Evolutionary conservation across 2,113 vertebrate species (phyloP).

Genomic region (Hiodon alosoides): DNA sequence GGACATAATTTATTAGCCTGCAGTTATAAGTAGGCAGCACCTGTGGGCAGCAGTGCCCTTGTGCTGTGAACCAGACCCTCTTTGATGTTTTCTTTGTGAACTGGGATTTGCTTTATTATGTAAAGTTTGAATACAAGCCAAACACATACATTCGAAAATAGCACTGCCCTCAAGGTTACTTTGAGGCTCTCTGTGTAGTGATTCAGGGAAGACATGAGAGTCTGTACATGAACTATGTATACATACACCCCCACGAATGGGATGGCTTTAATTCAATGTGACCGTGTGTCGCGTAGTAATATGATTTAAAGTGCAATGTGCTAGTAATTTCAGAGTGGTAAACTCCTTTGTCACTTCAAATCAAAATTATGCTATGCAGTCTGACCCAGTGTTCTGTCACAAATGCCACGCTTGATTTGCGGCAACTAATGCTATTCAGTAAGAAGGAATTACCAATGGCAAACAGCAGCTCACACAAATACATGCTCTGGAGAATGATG

Average conservation of each 20-base stretch:
- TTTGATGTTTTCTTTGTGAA: background rate
- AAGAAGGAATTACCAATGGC: background rate
- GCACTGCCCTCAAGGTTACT: constrained; percentile 12
- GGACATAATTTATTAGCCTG: background rate
- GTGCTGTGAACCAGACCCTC: background rate
- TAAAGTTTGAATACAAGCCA: background rate
- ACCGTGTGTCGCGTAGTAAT: constrained; percentile 48
- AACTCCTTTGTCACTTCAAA: constrained; percentile 34
- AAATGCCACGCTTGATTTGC: constrained; percentile 31
- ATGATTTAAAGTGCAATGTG: constrained; percentile 40
- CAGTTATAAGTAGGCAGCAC: background rate
- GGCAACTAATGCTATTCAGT: background rate
- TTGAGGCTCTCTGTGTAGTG: constrained; percentile 1
- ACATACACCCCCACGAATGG: constrained; percentile 33
- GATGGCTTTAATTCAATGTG: constrained; percentile 45
- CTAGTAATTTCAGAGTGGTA: constrained; percentile 44
- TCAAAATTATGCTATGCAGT: constrained; percentile 30
- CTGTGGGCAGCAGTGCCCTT: background rate
- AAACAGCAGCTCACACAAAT: background rate
- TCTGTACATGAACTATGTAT: constrained; percentile 40
- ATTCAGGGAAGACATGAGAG: constrained; percentile 19
- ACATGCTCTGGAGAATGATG: background rate
- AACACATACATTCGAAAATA: background rate
- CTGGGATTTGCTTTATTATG: background rate
- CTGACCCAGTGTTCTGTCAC: constrained; percentile 34